Evolutionary conservation across 2,797 vertebrate species (phyloP).

Genomic region (Coracias cyanogaster): DNA sequence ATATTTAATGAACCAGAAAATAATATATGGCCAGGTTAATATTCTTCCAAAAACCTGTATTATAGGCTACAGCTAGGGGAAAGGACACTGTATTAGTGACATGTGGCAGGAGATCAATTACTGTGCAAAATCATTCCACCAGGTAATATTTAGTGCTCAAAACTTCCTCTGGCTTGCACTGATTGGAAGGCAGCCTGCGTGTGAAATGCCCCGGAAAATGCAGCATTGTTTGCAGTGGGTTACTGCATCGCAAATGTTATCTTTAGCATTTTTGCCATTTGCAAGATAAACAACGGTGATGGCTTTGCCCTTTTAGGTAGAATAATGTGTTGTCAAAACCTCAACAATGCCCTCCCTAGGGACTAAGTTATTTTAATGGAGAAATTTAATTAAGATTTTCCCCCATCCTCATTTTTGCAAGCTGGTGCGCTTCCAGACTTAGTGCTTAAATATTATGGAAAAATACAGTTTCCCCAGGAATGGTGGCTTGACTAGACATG

Average conservation of each 20-base stretch:
- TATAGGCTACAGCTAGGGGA: slow-evolving; percentile 31
- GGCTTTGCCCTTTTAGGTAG: neutral
- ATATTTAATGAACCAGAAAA: slow-evolving; percentile 64
- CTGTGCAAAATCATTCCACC: slow-evolving; percentile 35
- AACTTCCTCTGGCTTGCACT: neutral
- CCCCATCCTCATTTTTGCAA: neutral
- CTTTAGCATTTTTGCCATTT: slow-evolving; percentile 19
- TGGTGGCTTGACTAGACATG: neutral
- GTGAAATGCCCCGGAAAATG: neutral
- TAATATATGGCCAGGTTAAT: slow-evolving; percentile 34
- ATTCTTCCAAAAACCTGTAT: slow-evolving; percentile 27
- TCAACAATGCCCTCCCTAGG: neutral
- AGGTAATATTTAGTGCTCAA: slow-evolving; percentile 26
- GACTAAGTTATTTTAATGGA: slow-evolving; percentile 2
- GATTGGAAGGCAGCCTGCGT: slow-evolving; percentile 29
- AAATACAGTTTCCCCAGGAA: neutral
- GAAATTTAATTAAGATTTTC: neutral
- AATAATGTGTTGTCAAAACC: neutral
- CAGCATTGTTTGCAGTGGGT: neutral
- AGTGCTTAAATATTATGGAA: neutral
- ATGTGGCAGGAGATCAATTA: slow-evolving; percentile 41
- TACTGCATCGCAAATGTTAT: neutral
- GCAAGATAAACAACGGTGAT: neutral
- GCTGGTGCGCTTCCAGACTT: neutral
- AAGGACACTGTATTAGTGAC: slow-evolving; percentile 15